These are phyloP conservation scores for Unio delphinus DNA, from an alignment of 2,888 invertebrate species.

Conservation along the genomic window DNA sequence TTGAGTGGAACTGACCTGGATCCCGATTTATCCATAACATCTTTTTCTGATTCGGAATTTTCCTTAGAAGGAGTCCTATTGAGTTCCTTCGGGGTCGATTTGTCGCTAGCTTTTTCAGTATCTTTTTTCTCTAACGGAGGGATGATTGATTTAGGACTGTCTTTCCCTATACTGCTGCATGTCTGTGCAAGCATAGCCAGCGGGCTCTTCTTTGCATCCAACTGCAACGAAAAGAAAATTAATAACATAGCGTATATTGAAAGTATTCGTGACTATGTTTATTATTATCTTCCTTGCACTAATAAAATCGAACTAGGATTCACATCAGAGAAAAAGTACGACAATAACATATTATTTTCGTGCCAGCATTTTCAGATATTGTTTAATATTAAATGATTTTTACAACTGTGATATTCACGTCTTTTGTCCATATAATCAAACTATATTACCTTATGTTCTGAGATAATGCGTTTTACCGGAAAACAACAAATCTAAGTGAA, in stretches of 20 bases:
- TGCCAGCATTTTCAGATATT: no score
- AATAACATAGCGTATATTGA: background rate
- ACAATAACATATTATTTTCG: no score
- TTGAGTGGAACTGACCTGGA: slow-evolving; percentile 63
- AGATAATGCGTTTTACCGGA: no score
- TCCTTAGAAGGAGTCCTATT: slow-evolving; percentile 44
- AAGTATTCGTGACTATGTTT: background rate
- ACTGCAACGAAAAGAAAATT: slow-evolving; percentile 78
- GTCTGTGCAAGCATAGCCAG: slow-evolving; percentile 95
- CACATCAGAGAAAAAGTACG: no score
- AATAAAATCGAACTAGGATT: no score
- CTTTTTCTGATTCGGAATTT: slow-evolving; percentile 48
- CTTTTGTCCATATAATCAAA: no score
- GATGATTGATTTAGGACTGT: slow-evolving; percentile 81
- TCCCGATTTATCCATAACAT: slow-evolving; percentile 51
- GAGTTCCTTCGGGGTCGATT: slow-evolving; percentile 35
- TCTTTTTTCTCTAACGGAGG: slow-evolving; percentile 62
- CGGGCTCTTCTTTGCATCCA: slow-evolving; percentile 97
- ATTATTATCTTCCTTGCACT: background rate
- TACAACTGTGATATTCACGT: no score
- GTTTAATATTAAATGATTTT: no score
- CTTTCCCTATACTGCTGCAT: slow-evolving; percentile 94
- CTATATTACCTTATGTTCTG: no score
- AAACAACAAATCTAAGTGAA: no score
- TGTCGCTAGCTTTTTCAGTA: slow-evolving; percentile 41